These are phyloP conservation scores for Corythornis cristatus DNA, from an alignment of 2,113 vertebrate genomes.

Conservation along the genomic window DNA sequence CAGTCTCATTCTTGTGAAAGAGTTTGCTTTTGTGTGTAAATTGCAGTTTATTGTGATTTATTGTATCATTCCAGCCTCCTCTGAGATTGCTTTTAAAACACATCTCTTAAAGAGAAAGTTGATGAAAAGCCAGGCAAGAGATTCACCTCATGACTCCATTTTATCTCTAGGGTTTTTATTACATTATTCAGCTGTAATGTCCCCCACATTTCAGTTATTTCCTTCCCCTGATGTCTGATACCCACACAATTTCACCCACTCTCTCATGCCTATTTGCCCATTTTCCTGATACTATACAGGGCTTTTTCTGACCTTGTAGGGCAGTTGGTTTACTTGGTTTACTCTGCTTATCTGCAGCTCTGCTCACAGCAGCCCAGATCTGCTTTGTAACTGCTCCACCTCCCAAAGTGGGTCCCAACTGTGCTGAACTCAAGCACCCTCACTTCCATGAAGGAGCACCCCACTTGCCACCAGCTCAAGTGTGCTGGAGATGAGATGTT, in stretches of 20 bases:
- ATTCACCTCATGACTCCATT: background rate
- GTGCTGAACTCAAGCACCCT: background rate
- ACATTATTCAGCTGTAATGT: background rate
- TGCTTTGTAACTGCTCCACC: background rate
- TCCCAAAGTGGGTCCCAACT: rapidly evolving
- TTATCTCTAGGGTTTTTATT: background rate
- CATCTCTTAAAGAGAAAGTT: background rate
- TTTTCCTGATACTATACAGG: background rate
- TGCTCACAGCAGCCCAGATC: background rate
- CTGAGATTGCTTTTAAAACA: background rate
- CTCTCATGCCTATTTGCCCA: background rate
- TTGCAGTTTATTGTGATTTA: background rate
- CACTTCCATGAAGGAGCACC: rapidly evolving
- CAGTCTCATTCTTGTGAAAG: background rate
- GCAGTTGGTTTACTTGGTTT: background rate
- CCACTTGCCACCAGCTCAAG: background rate
- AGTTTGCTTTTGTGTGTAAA: background rate
- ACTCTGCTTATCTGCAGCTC: background rate
- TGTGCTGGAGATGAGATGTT: no score
- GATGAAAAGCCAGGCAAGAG: background rate
- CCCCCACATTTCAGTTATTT: background rate
- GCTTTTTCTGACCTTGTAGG: background rate
- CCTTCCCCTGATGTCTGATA: rapidly evolving
- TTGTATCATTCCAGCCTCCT: background rate
- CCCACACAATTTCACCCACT: background rate